Conservation (phyloP, 2,113 vertebrate species). For the Rhagologus leucostigma region DNA sequence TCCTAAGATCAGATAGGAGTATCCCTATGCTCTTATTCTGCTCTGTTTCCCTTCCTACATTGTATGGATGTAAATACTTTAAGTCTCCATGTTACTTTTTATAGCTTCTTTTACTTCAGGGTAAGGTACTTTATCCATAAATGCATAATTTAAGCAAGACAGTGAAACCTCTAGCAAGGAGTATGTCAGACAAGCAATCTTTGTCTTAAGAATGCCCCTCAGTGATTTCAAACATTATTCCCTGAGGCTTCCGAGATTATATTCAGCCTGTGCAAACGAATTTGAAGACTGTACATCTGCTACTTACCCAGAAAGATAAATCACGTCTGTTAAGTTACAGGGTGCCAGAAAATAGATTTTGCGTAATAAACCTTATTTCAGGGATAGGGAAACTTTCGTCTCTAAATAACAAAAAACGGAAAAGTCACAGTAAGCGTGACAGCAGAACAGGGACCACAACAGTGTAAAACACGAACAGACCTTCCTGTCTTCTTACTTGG, state of each 20-base stretch:
- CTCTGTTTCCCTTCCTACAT: neutral
- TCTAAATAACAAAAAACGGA: neutral
- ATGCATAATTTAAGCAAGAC: slow-evolving; percentile 43
- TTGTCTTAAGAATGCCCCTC: neutral
- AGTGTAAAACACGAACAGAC: neutral
- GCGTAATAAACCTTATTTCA: neutral
- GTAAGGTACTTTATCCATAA: neutral
- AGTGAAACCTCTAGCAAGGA: neutral
- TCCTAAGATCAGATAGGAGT: neutral
- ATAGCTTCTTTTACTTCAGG: slow-evolving; percentile 34
- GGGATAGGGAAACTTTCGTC: neutral
- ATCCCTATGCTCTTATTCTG: neutral
- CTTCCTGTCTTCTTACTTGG: neutral
- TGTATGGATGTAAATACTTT: neutral
- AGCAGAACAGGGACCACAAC: neutral
- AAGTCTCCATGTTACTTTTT: neutral
- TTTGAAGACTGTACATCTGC: neutral
- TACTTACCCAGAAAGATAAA: neutral
- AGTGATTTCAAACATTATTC: neutral
- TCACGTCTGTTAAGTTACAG: neutral
- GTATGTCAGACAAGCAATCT: neutral
- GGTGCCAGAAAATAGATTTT: neutral
- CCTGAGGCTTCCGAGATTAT: neutral
- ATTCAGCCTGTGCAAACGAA: neutral
- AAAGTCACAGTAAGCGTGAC: neutral